phyloP scores from a whole-genome alignment of 2,888 invertebrate species.

The Cheilosia grossa region DNA sequence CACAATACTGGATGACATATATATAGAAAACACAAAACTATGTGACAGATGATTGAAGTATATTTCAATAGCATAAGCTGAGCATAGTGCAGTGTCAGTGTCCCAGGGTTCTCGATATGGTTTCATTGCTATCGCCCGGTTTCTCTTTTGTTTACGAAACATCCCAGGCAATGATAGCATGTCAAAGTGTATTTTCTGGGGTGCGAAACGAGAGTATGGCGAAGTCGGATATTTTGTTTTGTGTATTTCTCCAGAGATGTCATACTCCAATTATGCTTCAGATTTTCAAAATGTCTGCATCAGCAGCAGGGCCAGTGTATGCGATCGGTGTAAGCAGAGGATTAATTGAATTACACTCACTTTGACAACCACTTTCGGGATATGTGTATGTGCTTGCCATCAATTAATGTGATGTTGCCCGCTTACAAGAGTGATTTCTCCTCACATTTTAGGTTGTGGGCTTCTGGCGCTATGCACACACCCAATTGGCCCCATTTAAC shows the following conservation, averaged over 20 bases:
- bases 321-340: conserved; percentile 20
- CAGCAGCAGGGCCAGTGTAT: conserved; percentile 5
- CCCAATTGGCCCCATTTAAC: conserved; percentile 49
- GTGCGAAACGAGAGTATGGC: conserved; percentile 5
- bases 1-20: conserved; percentile 21
- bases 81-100: conserved; percentile 18
- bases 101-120: conserved; percentile 3
- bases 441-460: conserved; percentile 28
- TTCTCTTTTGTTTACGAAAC: conserved; percentile 47
- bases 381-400: conserved; percentile 16
- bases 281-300: conserved; percentile 28
- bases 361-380: conserved; percentile 30
- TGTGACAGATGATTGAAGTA: conserved; percentile 66
- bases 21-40: conserved; percentile 31
- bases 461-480: conserved; percentile 16
- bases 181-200: conserved; percentile 9
- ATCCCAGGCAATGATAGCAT: conserved; percentile 45
- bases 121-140: conserved; percentile 1
- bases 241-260: conserved; percentile 59
- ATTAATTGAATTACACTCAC: conserved; percentile 68
- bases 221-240: conserved; percentile 28
- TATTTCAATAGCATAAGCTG: conserved; percentile 16
- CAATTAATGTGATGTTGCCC: conserved; percentile 49
- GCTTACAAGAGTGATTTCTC: neutral
- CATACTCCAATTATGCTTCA: conserved; percentile 61